Conservation (phyloP, 2,888 invertebrate genomes). For the Pilophorus perplexus region DNA sequence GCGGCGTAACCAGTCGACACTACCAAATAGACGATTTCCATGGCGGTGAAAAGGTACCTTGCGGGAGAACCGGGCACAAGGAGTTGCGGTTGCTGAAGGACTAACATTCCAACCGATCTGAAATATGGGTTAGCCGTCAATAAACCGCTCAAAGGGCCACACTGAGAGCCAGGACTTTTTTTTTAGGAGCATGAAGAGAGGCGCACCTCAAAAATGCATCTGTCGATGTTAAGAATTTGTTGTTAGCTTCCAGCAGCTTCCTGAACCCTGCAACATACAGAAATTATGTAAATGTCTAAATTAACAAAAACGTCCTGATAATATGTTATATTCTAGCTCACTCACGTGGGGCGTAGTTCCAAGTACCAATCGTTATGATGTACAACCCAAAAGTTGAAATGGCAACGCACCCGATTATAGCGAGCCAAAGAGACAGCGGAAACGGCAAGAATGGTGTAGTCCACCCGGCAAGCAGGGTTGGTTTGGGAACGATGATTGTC, state of each 20-base stretch:
- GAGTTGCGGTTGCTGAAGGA: conserved; percentile 41
- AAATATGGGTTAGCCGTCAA: no score
- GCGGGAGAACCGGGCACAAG: conserved; percentile 42
- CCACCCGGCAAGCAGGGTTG: conserved; percentile 60
- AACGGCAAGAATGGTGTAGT: conserved; percentile 63
- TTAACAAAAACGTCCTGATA: no score
- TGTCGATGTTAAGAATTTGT: neutral
- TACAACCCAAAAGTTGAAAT: conserved; percentile 49
- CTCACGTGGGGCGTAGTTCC: conserved; percentile 15
- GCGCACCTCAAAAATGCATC: conserved; percentile 5
- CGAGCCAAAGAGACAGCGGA: conserved; percentile 59
- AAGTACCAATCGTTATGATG: conserved; percentile 15
- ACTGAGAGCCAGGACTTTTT: neutral
- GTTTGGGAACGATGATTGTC: conserved; percentile 67
- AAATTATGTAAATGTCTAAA: no score
- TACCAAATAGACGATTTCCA: conserved; percentile 42
- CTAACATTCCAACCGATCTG: conserved; percentile 41
- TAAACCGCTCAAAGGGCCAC: no score
- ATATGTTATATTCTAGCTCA: neutral
- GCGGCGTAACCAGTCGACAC: conserved; percentile 42
- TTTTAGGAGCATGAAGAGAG: no score
- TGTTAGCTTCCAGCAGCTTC: neutral
- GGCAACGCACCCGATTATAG: conserved; percentile 56
- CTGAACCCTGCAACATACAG: conserved; percentile 3
- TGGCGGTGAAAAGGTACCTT: conserved; percentile 43